Base-by-base conservation (phyloP, 2,888 invertebrate genomes). In the Andrena hattorfiana region DNA sequence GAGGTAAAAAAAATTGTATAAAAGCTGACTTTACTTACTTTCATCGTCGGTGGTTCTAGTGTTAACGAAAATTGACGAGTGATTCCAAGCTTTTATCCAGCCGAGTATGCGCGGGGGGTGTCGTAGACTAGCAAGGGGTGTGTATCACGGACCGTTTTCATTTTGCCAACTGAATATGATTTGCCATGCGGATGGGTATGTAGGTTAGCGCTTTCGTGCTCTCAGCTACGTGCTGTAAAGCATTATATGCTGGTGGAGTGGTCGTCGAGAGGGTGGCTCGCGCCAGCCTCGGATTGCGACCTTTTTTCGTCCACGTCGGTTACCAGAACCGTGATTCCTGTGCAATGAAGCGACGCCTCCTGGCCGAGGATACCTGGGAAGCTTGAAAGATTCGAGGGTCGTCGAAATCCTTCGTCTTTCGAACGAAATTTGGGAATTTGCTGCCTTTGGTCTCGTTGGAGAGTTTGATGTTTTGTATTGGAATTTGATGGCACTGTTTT, bases 131-230 rank as follows among this genome's bases (percentile, higher is more conserved):
- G 68, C 59, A 71, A 26, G 64, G 67, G 54, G 75, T 81, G 77
- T 84, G 84, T 88, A 85, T 87, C 85, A 71, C 87, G 81, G 85
- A 82, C 85, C 82, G 85, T 89, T 91, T 90, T 91, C 90, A 90
- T 90, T 91, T 90, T 89, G 84, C 89, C 86, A 89, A 89, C 89
- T 88, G 89, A 91, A 91, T 91, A 90, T 90, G 89, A 91, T 91
- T 90, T 91, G 86, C 89, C 89, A 80, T 90, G 84, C 86, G 90
- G 83, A 88, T 88, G 90, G 81, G 77, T 88, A 90, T 91, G 87
- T 90, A 87, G 90, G 90, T 91, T 91, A 89, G 86, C 87, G 87
- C 74, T 87, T 85, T 81, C 85, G 77, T 76, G 64, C 66, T 72
- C 62, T 23, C 59, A 63, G 54, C 63, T 76, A 80, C 80, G 49